Conservation (phyloP, 2,797 vertebrate species). For the Gadopsis bispinosus region DNA sequence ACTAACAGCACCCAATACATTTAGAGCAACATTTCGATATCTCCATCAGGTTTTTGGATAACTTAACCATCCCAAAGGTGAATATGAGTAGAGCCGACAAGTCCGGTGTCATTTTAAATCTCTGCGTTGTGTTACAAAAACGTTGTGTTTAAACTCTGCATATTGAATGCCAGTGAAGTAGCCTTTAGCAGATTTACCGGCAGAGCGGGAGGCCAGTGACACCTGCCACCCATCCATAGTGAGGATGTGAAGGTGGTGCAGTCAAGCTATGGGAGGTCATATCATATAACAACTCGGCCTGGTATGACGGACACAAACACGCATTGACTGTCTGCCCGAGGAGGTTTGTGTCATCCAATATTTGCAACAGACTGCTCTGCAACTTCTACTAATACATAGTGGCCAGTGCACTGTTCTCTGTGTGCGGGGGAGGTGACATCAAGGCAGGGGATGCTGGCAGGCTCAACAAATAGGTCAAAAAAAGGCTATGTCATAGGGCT, state of each 20-base stretch:
- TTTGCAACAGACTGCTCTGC: conserved; percentile 47
- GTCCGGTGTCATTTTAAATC: background rate
- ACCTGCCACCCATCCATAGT: conserved; percentile 12
- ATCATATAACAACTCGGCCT: conserved; percentile 29
- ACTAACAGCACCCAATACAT: background rate
- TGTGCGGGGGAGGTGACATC: conserved; percentile 59
- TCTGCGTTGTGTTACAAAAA: conserved; percentile 6
- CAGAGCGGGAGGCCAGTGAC: conserved; percentile 30
- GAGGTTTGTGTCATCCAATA: conserved; percentile 53
- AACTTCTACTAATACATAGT: conserved; percentile 45
- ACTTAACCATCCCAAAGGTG: conserved; percentile 8
- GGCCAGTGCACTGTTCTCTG: conserved; percentile 39
- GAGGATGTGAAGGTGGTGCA: conserved; percentile 20
- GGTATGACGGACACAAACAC: conserved; percentile 42
- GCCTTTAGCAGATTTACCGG: background rate
- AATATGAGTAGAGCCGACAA: conserved; percentile 22
- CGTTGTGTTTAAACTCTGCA: conserved; percentile 14
- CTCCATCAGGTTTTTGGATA: conserved; percentile 1
- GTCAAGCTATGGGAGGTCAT: conserved; percentile 26
- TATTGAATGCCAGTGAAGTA: conserved; percentile 8
- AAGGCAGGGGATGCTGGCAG: conserved; percentile 55
- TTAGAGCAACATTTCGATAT: background rate
- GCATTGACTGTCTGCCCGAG: conserved; percentile 14
- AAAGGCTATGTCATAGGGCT: conserved; percentile 57
- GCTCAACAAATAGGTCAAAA: conserved; percentile 56